These are phyloP conservation scores for Lasioglossum calceatum DNA, from an alignment of 2,888 invertebrate genomes.

Conservation along the genomic window DNA sequence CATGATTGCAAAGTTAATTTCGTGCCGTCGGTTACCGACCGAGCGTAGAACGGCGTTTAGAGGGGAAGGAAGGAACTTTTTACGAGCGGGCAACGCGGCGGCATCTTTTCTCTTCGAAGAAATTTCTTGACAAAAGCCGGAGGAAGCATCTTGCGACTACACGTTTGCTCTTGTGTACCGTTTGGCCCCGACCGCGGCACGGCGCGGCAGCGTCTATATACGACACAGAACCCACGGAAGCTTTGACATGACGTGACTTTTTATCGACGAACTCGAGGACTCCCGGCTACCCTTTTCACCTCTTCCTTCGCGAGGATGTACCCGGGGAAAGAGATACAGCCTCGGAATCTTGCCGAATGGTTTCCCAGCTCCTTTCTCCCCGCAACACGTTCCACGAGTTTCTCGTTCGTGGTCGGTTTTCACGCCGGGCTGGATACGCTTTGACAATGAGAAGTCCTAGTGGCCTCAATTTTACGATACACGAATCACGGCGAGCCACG, in stretches of 20 bases:
- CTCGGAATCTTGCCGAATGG: constrained; percentile 16
- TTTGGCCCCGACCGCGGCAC: background rate
- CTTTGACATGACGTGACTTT: constrained; percentile 44
- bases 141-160: background rate
- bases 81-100: background rate
- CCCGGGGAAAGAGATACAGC: constrained; percentile 15
- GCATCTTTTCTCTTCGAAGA: constrained; percentile 1
- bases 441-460: constrained; percentile 48
- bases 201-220: background rate
- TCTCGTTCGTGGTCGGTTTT: constrained; percentile 58
- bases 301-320: background rate
- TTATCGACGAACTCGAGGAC: constrained; percentile 37
- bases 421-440: constrained; percentile 54
- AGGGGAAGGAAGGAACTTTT: constrained; percentile 16
- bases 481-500: constrained; percentile 27
- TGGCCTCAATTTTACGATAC: constrained; percentile 57
- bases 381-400: constrained; percentile 55
- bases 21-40: background rate
- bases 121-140: constrained; percentile 28
- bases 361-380: constrained; percentile 23
- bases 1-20: constrained; percentile 46
- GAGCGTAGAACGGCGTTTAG: constrained; percentile 5
- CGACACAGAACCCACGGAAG: background rate
- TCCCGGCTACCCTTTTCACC: constrained; percentile 36
- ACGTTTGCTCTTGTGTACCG: constrained; percentile 12